These are phyloP conservation scores for Atopsyche davidsoni DNA, from an alignment of 1,140 invertebrate species.

Conservation along the genomic window DNA sequence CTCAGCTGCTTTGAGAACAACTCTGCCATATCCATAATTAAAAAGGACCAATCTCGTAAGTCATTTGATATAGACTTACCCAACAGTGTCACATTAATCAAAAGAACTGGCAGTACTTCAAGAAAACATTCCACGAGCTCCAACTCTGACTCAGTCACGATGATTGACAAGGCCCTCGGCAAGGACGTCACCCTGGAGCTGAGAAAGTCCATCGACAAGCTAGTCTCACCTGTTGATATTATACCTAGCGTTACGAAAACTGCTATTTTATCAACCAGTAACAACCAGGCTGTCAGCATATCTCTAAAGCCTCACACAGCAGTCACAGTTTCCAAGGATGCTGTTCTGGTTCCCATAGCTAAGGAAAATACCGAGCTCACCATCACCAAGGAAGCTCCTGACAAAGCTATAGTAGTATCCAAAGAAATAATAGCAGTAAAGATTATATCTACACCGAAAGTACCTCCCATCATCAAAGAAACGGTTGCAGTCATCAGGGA, in stretches of 20 bases:
- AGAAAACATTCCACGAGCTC: constrained; percentile 47
- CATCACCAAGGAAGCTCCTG: too few species aligned
- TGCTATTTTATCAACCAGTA: constrained; percentile 5
- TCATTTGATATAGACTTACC: constrained; percentile 44
- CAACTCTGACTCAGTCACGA: constrained; percentile 42
- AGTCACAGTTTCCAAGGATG: constrained; percentile 5
- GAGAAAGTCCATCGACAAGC: constrained; percentile 46
- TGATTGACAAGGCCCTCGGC: constrained; percentile 46
- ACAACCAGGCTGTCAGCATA: constrained; percentile 13
- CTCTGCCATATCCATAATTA: constrained; percentile 46
- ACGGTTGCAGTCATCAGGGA: too few species aligned
- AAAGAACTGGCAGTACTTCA: constrained; percentile 41
- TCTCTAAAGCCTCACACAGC: constrained; percentile 13
- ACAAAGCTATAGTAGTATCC: too few species aligned
- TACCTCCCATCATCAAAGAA: too few species aligned
- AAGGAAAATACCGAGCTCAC: not conserved
- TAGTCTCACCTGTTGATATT: constrained; percentile 23
- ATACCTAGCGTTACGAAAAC: constrained; percentile 1
- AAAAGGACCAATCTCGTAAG: constrained; percentile 44
- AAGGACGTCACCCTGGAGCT: constrained; percentile 48
- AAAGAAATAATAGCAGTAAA: too few species aligned
- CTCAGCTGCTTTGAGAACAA: constrained; percentile 48
- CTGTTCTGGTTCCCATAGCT: constrained; percentile 3
- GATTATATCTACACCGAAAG: too few species aligned
- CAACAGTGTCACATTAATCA: constrained; percentile 46